Evolutionary conservation across 1,140 invertebrate genomes (phyloP).

Genomic region (Musca domestica): DNA sequence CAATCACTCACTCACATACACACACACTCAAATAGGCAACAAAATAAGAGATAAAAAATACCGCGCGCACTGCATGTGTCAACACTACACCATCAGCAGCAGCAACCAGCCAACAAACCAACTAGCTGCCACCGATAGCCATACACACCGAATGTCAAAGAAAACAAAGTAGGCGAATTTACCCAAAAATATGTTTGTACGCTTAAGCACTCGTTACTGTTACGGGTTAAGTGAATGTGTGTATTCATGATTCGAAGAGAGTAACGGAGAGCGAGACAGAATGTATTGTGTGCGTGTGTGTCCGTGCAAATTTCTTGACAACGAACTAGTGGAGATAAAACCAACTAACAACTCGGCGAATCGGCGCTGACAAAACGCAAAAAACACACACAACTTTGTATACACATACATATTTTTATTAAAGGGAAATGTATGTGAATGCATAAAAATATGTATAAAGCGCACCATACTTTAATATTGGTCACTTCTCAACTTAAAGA

Average conservation of each 20-base stretch:
- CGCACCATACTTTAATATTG: neutral
- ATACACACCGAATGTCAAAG: conserved; percentile 4
- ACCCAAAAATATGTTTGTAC: neutral
- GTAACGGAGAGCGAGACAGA: no score
- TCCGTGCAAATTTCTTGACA: conserved; percentile 9
- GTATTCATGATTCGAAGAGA: no score
- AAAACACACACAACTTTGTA: conserved; percentile 4
- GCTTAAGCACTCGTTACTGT: conserved; percentile 4
- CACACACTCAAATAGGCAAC: neutral
- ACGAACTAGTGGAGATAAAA: neutral
- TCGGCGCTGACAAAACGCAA: conserved; percentile 16
- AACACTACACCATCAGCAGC: neutral
- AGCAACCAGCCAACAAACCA: neutral
- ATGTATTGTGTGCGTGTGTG: neutral
- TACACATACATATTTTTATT: no score
- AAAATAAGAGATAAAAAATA: no score
- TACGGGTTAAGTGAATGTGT: no score
- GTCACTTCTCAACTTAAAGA: no score
- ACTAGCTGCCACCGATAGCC: no score
- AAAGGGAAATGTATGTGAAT: conserved; percentile 4
- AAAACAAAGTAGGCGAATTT: conserved; percentile 7
- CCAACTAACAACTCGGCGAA: conserved; percentile 1
- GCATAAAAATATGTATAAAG: conserved; percentile 4
- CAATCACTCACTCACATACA: neutral
- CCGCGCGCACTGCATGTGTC: neutral